Evolutionary conservation across 1,140 invertebrate genomes (phyloP).

Genomic region (Halyomorpha halys): DNA sequence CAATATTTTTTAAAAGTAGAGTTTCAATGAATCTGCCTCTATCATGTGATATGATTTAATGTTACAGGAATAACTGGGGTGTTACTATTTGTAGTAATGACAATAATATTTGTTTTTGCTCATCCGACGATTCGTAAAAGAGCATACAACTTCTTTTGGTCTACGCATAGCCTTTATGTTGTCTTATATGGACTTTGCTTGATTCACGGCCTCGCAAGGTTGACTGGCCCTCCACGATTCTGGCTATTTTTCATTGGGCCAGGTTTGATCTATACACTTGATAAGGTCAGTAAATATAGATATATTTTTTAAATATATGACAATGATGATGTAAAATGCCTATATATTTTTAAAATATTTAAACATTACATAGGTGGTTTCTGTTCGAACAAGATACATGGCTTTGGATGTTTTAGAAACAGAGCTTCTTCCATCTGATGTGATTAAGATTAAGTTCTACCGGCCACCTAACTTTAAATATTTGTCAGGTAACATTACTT

Average conservation of each 20-base stretch:
- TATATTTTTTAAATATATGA: neutral
- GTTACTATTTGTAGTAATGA: slow-evolving; percentile 83
- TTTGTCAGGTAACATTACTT: slow-evolving; percentile 52
- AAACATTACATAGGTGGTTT: slow-evolving; percentile 54
- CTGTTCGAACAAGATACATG: slow-evolving; percentile 82
- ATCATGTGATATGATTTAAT: too few relatives aligned
- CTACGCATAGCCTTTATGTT: slow-evolving; percentile 89
- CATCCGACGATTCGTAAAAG: slow-evolving; percentile 87
- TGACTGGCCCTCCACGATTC: slow-evolving; percentile 87
- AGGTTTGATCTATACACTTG: slow-evolving; percentile 77
- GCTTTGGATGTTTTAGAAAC: slow-evolving; percentile 91
- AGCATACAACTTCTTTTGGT: slow-evolving; percentile 95
- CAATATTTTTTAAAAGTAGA: too few relatives aligned
- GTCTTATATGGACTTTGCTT: slow-evolving; percentile 80
- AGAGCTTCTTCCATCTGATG: slow-evolving; percentile 89
- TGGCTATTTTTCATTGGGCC: slow-evolving; percentile 94
- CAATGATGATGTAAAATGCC: neutral
- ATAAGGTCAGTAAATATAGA: slow-evolving; percentile 62
- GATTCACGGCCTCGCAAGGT: slow-evolving; percentile 85
- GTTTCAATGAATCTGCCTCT: neutral
- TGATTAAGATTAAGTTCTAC: slow-evolving; percentile 86
- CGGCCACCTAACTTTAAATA: slow-evolving; percentile 95
- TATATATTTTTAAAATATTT: neutral
- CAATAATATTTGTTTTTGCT: slow-evolving; percentile 94
- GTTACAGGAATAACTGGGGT: slow-evolving; percentile 84